Base-by-base conservation (phyloP, 2,888 invertebrate genomes). In the Hydrotaea diabolus region DNA sequence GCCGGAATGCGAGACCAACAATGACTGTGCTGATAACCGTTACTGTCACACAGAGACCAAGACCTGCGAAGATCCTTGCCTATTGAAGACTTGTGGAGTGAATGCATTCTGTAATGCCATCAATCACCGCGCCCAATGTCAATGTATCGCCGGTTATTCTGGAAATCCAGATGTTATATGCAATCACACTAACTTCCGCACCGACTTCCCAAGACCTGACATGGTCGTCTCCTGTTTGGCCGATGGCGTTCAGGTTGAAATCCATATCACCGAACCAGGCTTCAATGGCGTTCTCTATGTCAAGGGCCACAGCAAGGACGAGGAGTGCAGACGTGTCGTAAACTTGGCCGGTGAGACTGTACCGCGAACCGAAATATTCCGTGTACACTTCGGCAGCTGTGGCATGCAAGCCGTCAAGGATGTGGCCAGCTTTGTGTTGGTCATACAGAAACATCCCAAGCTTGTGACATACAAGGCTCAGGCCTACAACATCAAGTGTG, bases 371-470 rank as follows among this genome's bases (percentile, higher is more conserved):
- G 96, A 97, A 89, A 95, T 96, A 89, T 97, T 97, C 92, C 96
- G 96, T 88, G 97, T 98, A 31, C 95, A 96, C 88, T 98, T 98
- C 89, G 98, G 98, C 87, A 96, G 95, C 88, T 98, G 98, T 90
- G 98, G 98, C 85, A 94, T 98, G 83, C 97, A 98, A 87, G 98
- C 98, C 88, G 95, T 97, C 8, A 97, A 98, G 91, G 98, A 98
- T 73, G 95, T 97, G 91, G 98, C 98, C 26, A 97, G 97, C 90
- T 98, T 98, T 91, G 97, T 98, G 0, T 93, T 99, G 59, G 98
- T 99, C 26, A 97, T 99, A 90, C 98, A 99, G 91, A 97, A 98
- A 93, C 98, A 99, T 95, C 98, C 98, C 0, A 97, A 97, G 93
- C 94, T 99, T 75, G 96, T 98, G 73, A 99, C 98, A 0, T 97